A percentile compares a stretch with the other conserved stretches of the same genome.
Conservation (phyloP, 2,113 vertebrate species). For the Prunella himalayana region DNA sequence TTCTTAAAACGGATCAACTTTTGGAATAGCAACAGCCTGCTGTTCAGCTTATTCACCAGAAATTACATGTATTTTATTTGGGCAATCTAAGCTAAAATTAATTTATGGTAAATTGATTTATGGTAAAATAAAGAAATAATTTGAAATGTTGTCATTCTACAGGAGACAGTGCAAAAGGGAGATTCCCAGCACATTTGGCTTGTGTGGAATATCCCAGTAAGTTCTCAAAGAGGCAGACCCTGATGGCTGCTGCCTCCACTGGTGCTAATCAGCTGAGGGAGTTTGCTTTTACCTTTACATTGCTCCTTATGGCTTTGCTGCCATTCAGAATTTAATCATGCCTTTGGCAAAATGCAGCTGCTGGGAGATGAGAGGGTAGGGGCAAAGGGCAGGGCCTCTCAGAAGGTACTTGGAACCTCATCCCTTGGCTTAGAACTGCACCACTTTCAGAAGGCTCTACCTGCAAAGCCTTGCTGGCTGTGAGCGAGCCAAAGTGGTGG, state of each 20-base stretch:
- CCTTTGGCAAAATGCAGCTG: neutral
- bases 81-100: neutral
- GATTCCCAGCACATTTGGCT: neutral
- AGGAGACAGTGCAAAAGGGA: neutral
- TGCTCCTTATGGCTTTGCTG: neutral
- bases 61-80: neutral
- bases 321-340: neutral
- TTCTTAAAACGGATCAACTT: neutral
- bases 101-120: no score
- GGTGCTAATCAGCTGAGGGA: neutral
- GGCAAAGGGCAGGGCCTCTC: neutral
- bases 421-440: neutral
- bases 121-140: neutral
- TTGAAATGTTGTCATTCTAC: neutral
- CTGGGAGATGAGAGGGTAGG: neutral
- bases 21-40: neutral
- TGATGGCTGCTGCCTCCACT: neutral
- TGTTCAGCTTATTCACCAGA: neutral
- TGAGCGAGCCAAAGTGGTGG: neutral
- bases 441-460: rapidly evolving
- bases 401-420: neutral
- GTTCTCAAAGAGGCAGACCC: neutral
- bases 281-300: neutral
- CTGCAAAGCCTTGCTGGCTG: rapidly evolving
- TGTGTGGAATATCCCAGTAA: neutral